These are phyloP conservation scores for Phengaris alcon DNA, from an alignment of 2,888 invertebrate genomes.

Conservation along the genomic window DNA sequence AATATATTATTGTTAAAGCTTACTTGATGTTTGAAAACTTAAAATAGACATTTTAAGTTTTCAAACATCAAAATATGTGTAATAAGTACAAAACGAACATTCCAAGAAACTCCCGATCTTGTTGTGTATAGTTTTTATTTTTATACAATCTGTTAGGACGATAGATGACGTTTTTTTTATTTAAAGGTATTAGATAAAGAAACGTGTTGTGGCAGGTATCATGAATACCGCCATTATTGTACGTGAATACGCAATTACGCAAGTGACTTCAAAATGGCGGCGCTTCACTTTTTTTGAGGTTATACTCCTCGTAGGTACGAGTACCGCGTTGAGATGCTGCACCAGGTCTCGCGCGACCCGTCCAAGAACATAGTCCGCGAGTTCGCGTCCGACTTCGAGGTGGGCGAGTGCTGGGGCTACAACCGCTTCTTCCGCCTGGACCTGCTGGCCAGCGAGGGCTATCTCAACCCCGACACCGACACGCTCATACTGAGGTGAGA, in stretches of 20 bases:
- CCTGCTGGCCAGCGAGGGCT: slow-evolving; percentile 93
- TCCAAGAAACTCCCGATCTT: too few species aligned
- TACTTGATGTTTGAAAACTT: too few species aligned
- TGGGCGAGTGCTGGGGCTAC: slow-evolving; percentile 98
- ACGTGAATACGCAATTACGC: not conserved
- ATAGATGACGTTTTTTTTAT: too few species aligned
- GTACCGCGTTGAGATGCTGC: slow-evolving; percentile 96
- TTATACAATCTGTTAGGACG: too few species aligned
- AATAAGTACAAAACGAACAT: too few species aligned
- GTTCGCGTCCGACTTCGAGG: slow-evolving; percentile 97
- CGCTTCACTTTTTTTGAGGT: not conserved
- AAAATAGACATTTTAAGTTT: too few species aligned
- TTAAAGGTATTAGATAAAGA: too few species aligned
- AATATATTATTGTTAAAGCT: too few species aligned
- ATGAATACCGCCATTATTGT: too few species aligned
- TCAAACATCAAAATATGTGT: too few species aligned
- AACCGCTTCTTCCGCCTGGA: slow-evolving; percentile 95
- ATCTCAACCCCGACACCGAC: slow-evolving; percentile 90
- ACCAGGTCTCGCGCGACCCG: slow-evolving; percentile 90
- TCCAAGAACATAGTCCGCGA: slow-evolving; percentile 94
- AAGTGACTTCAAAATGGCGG: not conserved
- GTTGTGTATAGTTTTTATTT: too few species aligned
- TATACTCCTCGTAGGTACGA: slow-evolving; percentile 82
- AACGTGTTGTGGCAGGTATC: too few species aligned
- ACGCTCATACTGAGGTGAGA: slow-evolving; percentile 87